Evolutionary conservation across 2,797 vertebrate species (phyloP).

Genomic region (Coranthus polyacanthus): DNA sequence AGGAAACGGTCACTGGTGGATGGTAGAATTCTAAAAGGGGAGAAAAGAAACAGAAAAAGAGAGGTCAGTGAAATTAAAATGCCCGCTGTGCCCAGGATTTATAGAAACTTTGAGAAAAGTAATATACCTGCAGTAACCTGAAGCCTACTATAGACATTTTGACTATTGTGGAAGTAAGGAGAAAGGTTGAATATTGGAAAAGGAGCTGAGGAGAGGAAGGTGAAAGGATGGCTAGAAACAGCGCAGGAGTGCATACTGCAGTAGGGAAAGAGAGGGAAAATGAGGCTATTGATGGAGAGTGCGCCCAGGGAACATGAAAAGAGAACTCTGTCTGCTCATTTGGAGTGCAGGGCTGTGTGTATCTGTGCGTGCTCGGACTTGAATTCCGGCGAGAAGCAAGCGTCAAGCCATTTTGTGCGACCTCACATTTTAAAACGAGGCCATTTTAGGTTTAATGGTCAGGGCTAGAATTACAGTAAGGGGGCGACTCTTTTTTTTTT

Average conservation of each 20-base stretch:
- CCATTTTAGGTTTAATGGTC: constrained; percentile 44
- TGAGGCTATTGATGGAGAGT: constrained; percentile 76
- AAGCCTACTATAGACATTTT: constrained; percentile 28
- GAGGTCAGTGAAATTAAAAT: constrained; percentile 36
- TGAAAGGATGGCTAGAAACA: constrained; percentile 43
- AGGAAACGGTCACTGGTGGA: constrained; percentile 89
- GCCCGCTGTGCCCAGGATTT: background rate
- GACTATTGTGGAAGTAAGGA: constrained; percentile 5
- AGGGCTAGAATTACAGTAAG: constrained; percentile 10
- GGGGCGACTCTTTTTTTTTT: background rate
- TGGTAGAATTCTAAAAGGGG: constrained; percentile 87
- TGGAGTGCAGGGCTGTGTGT: constrained; percentile 47
- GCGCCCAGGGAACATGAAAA: constrained; percentile 70
- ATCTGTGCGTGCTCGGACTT: constrained; percentile 28
- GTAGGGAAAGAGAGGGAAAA: constrained; percentile 64
- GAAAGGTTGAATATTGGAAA: constrained; percentile 29
- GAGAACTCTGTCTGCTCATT: constrained; percentile 75
- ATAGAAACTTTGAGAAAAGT: background rate
- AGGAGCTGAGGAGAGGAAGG: constrained; percentile 25
- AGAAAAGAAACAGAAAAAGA: constrained; percentile 8
- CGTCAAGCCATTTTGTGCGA: constrained; percentile 58
- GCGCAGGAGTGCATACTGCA: constrained; percentile 58
- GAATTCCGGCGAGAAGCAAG: constrained; percentile 38
- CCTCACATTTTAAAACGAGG: constrained; percentile 32
- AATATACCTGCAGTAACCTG: constrained; percentile 2